These are phyloP conservation scores for Blastobasis lacticolella DNA, from an alignment of 2,888 invertebrate genomes.

Conservation along the genomic window DNA sequence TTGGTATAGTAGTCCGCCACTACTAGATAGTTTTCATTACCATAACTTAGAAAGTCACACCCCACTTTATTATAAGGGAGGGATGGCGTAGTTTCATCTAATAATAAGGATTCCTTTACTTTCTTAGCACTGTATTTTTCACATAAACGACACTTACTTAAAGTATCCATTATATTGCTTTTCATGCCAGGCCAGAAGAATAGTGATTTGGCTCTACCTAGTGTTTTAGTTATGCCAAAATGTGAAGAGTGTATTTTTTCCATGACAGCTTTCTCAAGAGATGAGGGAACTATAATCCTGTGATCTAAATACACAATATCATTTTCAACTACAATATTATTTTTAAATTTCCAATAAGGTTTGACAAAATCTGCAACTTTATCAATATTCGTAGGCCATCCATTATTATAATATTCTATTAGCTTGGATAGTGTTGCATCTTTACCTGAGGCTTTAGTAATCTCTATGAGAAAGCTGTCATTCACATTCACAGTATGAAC, in stretches of 20 bases:
- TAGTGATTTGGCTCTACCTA: conserved; percentile 2
- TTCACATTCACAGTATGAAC: too few species aligned
- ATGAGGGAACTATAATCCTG: background rate
- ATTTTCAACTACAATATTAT: conserved; percentile 3
- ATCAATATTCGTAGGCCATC: conserved; percentile 1
- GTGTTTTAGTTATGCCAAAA: conserved; percentile 3
- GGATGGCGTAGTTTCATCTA: background rate
- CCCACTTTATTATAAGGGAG: background rate
- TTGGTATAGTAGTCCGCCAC: conserved; percentile 7
- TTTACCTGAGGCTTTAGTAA: too few species aligned
- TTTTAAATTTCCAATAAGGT: conserved; percentile 1
- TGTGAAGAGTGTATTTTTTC: conserved; percentile 1
- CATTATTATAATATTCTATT: background rate
- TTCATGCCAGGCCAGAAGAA: background rate
- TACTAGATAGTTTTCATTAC: conserved; percentile 3
- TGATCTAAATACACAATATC: conserved; percentile 1
- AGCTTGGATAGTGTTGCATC: background rate
- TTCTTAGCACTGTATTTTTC: conserved; percentile 1
- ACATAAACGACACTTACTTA: background rate
- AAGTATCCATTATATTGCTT: background rate
- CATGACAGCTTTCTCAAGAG: background rate
- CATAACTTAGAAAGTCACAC: background rate
- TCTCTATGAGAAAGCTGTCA: too few species aligned
- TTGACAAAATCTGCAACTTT: conserved; percentile 1
- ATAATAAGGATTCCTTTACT: background rate